Conservation (phyloP, 2,797 vertebrate species). For the Pangasius larnaudii region DNA sequence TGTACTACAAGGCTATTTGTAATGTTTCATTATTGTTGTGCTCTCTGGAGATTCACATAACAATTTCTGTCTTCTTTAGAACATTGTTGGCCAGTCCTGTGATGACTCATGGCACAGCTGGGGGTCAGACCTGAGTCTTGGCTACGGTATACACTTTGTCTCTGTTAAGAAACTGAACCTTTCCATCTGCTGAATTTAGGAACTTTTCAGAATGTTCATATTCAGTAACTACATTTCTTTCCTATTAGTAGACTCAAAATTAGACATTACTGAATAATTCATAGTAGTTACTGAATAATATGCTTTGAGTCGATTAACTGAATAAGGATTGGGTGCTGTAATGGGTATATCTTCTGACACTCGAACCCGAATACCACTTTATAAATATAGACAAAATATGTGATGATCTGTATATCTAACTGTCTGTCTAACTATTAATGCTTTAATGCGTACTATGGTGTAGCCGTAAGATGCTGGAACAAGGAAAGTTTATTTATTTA, state of each 20-base stretch:
- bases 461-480: background rate
- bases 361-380: background rate
- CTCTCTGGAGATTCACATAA: background rate
- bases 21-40: background rate
- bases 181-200: background rate
- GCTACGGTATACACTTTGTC: background rate
- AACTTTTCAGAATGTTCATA: background rate
- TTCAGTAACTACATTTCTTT: background rate
- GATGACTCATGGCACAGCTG: conserved; percentile 1
- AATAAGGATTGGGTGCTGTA: background rate
- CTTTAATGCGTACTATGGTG: background rate
- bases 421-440: background rate
- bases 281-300: background rate
- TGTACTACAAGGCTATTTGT: background rate
- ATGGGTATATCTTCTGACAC: background rate
- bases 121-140: conserved; percentile 4
- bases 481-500: background rate
- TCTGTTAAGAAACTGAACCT: background rate
- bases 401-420: background rate
- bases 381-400: background rate
- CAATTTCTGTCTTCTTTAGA: background rate
- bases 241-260: background rate
- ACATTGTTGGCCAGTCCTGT: background rate
- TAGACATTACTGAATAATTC: background rate
- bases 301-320: background rate